Percentiles rank a stretch among this genome's conserved stretches.
phyloP scores from a whole-genome alignment of 1,140 invertebrate species.

The Zeugodacus cucurbitae region DNA sequence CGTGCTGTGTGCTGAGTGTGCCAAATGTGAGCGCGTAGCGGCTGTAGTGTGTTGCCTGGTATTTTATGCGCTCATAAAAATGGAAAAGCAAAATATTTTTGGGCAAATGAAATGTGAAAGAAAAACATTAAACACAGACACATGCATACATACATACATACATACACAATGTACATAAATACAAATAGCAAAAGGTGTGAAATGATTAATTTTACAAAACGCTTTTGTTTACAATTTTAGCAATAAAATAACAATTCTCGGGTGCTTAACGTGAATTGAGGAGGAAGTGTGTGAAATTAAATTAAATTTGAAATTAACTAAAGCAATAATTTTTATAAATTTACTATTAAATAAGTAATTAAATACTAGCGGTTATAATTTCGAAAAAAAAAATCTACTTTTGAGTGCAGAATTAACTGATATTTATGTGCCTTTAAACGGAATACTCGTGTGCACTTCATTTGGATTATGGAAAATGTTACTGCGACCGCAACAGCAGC shows the following conservation, averaged over 20 bases:
- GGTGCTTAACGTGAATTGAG: background rate
- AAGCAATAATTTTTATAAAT: background rate
- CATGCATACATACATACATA: background rate
- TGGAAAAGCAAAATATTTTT: background rate
- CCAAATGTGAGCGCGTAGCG: background rate
- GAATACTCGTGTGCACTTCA: background rate
- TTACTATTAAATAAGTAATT: background rate
- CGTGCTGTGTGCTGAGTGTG: background rate
- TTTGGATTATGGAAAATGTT: conserved; percentile 62
- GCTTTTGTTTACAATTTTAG: conserved; percentile 21
- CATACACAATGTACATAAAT: background rate
- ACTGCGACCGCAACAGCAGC: conserved; percentile 58
- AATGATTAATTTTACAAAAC: conserved; percentile 7
- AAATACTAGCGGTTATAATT: background rate
- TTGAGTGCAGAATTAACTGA: background rate
- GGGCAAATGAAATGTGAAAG: background rate
- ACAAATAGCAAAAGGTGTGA: background rate
- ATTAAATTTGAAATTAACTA: background rate
- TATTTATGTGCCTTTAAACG: background rate
- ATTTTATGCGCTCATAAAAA: background rate
- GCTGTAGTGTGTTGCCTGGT: background rate
- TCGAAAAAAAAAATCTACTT: background rate
- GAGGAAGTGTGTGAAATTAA: background rate
- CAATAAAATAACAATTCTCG: background rate
- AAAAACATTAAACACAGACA: background rate